Conservation (phyloP, 2,888 invertebrate genomes). For the Campoplex nolae region DNA sequence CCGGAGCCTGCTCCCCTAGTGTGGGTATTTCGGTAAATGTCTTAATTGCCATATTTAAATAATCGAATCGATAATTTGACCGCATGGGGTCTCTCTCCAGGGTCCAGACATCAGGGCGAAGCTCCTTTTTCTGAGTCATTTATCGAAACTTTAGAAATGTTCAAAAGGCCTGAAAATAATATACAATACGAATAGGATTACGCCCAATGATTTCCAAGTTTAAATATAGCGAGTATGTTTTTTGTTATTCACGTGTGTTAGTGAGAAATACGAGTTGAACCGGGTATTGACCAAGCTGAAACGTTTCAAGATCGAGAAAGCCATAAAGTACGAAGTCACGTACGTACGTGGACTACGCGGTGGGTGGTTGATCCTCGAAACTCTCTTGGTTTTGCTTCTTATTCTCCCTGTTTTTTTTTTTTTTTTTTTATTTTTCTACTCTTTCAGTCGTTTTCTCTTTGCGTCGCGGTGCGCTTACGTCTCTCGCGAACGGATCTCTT, state of each 20-base stretch:
- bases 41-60: conserved; percentile 64
- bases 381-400: conserved; percentile 19
- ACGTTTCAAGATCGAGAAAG: conserved; percentile 52
- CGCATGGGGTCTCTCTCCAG: conserved; percentile 23
- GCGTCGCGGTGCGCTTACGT: background rate
- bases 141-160: background rate
- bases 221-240: background rate
- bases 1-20: too few relatives aligned
- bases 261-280: conserved; percentile 23
- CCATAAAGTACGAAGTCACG: conserved; percentile 62
- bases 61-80: conserved; percentile 64
- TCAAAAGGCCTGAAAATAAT: conserved; percentile 7
- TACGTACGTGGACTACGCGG: conserved; percentile 44
- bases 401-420: conserved; percentile 1
- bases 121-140: background rate
- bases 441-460: conserved; percentile 4
- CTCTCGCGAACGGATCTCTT: conserved; percentile 13
- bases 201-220: conserved; percentile 7
- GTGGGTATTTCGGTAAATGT: conserved; percentile 57
- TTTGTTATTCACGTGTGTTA: conserved; percentile 6
- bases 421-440: background rate
- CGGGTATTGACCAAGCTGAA: conserved; percentile 23
- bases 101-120: background rate
- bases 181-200: background rate
- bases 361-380: conserved; percentile 64